A percentile compares a stretch with the other conserved stretches of the same genome.
phyloP scores from a whole-genome alignment of 1,140 invertebrate species.

The Babylonia areolata region DNA sequence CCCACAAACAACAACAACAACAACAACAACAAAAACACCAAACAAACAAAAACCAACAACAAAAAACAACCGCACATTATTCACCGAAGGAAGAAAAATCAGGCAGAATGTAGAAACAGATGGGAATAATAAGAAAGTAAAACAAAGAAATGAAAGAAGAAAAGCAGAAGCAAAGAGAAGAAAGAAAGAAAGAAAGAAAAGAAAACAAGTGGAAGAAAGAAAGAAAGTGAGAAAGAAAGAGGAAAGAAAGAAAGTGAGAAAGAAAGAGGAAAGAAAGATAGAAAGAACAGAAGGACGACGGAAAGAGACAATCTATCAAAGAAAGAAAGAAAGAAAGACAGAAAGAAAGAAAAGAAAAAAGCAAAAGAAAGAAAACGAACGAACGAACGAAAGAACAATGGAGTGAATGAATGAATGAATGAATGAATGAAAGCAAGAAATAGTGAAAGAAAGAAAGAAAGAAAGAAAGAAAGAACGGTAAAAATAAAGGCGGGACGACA shows the following conservation, averaged over 20 bases:
- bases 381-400: too few species aligned
- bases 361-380: too few species aligned
- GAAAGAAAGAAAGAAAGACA: background rate
- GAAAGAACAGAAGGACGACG: background rate
- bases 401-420: background rate
- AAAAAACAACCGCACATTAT: background rate
- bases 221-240: background rate
- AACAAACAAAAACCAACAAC: background rate
- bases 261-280: background rate
- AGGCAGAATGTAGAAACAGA: background rate
- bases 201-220: background rate
- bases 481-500: too few species aligned
- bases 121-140: background rate
- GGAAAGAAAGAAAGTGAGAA: too few species aligned
- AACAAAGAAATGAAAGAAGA: background rate
- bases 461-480: too few species aligned
- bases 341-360: too few species aligned
- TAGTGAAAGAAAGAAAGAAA: too few species aligned
- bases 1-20: too few species aligned
- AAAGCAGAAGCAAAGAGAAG: background rate
- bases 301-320: background rate
- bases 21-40: background rate
- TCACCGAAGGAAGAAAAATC: background rate
- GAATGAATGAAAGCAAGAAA: too few species aligned
- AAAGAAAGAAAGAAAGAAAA: background rate